A percentile compares a stretch with the other conserved stretches of the same genome.
Conservation (phyloP, 2,797 vertebrate genomes). For the Myotis pilosus region DNA sequence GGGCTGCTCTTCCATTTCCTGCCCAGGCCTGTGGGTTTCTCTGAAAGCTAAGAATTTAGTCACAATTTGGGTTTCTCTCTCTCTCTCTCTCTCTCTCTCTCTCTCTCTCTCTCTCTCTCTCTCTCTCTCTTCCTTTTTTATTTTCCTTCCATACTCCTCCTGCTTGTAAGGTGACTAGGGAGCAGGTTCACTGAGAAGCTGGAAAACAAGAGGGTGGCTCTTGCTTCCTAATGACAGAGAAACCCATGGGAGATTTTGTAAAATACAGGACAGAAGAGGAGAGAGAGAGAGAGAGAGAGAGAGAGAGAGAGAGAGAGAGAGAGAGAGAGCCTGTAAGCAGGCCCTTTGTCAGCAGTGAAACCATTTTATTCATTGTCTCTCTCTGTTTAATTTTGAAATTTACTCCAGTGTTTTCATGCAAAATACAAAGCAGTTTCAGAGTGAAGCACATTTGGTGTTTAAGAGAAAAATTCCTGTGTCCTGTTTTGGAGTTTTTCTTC, state of each 20-base stretch:
- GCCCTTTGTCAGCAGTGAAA: not conserved
- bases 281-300: no score
- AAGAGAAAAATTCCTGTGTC: not conserved
- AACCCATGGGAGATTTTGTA: not conserved
- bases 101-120: not conserved
- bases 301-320: no score
- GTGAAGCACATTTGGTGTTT: not conserved
- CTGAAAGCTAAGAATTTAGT: not conserved
- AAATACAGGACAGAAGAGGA: not conserved
- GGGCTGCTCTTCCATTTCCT: not conserved
- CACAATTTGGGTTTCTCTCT: not conserved
- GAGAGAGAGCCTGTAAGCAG: not conserved
- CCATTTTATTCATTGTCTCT: not conserved
- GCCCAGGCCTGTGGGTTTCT: not conserved
- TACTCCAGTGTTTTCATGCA: not conserved
- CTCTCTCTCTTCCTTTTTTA: not conserved
- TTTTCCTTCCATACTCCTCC: not conserved
- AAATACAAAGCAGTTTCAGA: conserved; percentile 8
- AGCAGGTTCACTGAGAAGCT: not conserved
- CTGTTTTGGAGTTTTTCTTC: not conserved
- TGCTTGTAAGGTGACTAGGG: not conserved
- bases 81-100: not conserved
- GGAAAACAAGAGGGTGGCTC: not conserved
- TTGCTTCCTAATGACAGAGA: not conserved
- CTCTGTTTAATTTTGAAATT: conserved; percentile 32